Evolutionary conservation across 2,797 vertebrate genomes (phyloP).

Genomic region (Anguilla obscura): DNA sequence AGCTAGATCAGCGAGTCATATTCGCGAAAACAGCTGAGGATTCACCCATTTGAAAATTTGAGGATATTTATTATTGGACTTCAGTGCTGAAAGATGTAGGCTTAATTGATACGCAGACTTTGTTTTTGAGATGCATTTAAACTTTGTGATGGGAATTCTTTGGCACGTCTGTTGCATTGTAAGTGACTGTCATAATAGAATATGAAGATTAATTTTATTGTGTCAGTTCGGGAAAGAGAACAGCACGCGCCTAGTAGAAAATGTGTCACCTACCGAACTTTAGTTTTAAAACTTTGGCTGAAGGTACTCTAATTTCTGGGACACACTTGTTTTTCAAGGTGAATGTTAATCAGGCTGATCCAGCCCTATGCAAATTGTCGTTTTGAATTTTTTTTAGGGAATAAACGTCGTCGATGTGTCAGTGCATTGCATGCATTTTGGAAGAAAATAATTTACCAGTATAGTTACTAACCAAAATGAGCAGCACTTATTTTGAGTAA

Average conservation of each 20-base stretch:
- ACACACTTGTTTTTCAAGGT: background rate
- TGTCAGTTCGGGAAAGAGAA: background rate
- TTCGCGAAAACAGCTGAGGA: background rate
- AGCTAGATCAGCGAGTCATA: background rate
- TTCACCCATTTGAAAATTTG: background rate
- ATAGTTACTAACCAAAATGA: background rate
- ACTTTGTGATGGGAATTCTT: background rate
- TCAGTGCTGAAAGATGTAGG: background rate
- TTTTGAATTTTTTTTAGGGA: slow-evolving; percentile 35
- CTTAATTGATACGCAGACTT: background rate
- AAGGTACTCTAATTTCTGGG: background rate
- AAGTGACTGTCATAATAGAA: background rate
- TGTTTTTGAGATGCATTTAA: background rate
- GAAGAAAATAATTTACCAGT: background rate
- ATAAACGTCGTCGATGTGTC: background rate
- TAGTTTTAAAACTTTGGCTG: background rate
- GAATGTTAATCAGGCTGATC: background rate
- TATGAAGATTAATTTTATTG: background rate
- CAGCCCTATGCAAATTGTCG: slow-evolving; percentile 24
- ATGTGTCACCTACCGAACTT: background rate
- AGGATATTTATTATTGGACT: background rate
- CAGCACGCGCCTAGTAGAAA: background rate
- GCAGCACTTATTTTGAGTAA: background rate
- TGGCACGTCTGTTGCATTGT: background rate
- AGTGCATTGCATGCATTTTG: background rate